These are phyloP conservation scores for Passer domesticus DNA, from an alignment of 2,113 vertebrate species.

Conservation along the genomic window DNA sequence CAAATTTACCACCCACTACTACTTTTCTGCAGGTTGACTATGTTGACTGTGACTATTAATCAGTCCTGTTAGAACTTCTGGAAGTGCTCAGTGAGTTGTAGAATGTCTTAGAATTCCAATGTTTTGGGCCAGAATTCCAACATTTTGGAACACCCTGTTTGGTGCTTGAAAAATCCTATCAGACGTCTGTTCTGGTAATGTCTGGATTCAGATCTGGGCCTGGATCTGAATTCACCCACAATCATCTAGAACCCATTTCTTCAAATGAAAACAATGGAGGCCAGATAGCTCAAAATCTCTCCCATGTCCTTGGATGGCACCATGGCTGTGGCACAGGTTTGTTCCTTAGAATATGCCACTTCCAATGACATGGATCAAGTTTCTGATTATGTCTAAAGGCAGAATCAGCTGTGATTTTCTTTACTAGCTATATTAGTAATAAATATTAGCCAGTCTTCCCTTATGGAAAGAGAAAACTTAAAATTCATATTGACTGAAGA, in stretches of 20 bases:
- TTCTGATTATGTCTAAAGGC: not conserved
- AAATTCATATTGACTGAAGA: not conserved
- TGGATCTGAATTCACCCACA: not conserved
- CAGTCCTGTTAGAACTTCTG: not conserved
- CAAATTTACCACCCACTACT: not conserved
- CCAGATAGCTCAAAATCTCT: not conserved
- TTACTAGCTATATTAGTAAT: not conserved
- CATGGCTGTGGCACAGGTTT: not conserved
- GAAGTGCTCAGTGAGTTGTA: not conserved
- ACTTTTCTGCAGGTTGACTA: not conserved
- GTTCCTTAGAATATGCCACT: not conserved
- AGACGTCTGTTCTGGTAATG: not conserved
- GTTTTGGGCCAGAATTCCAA: not conserved
- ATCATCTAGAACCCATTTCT: not conserved
- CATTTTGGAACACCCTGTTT: not conserved
- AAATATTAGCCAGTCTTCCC: not conserved
- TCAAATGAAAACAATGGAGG: not conserved
- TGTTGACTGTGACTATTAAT: not conserved
- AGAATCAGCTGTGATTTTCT: not conserved
- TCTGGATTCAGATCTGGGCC: not conserved
- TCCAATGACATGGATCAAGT: not conserved
- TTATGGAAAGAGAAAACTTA: not conserved
- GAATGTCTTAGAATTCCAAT: not conserved
- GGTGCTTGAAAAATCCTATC: not conserved
- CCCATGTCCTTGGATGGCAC: not conserved